Evolutionary conservation across 2,797 vertebrate species (phyloP).

Genomic region (Coregonus sp.): DNA sequence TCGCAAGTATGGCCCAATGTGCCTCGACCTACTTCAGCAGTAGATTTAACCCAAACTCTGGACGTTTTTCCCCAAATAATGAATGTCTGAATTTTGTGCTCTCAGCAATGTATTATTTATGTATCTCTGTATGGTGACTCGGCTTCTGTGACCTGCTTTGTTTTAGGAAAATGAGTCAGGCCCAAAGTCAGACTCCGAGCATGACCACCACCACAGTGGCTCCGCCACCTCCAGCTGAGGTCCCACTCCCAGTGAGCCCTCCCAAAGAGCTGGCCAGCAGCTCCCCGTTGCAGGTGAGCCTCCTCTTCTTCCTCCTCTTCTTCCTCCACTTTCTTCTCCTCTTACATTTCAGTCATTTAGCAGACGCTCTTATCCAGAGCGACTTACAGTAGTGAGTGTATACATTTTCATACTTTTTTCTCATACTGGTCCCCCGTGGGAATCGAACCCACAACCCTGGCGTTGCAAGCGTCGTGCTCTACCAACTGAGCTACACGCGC

Average conservation of each 20-base stretch:
- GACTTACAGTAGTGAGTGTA: no score
- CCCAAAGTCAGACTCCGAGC: conserved; percentile 64
- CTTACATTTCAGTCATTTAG: background rate
- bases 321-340: background rate
- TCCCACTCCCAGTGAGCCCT: conserved; percentile 76
- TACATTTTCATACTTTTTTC: no score
- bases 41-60: background rate
- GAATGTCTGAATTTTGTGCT: background rate
- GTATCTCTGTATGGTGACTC: conserved; percentile 1
- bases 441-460: no score
- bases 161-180: conserved; percentile 86
- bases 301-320: background rate
- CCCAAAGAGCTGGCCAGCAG: conserved; percentile 82
- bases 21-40: no score
- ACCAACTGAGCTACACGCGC: no score
- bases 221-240: conserved; percentile 64
- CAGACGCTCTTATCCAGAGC: no score
- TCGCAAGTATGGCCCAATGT: no score
- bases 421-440: no score
- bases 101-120: background rate
- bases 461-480: no score
- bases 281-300: conserved; percentile 80
- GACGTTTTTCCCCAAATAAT: background rate
- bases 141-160: conserved; percentile 17
- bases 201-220: conserved; percentile 53